Conservation (phyloP, 2,113 vertebrate species). For the Capra hircus region DNA sequence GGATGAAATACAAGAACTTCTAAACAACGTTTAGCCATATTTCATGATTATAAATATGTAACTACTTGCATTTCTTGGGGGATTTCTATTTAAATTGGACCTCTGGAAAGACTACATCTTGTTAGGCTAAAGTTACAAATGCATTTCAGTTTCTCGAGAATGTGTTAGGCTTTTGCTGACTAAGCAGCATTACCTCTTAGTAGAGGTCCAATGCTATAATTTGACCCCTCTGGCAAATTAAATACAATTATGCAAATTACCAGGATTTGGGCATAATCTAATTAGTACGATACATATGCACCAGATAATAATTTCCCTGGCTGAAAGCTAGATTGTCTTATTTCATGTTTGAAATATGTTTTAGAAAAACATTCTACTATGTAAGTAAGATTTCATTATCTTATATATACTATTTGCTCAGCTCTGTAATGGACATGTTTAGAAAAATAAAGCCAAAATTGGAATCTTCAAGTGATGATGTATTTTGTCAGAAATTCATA, state of each 20-base stretch:
- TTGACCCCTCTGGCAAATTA: conserved; percentile 78
- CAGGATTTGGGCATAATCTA: conserved; percentile 68
- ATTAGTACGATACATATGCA: conserved; percentile 69
- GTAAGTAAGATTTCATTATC: conserved; percentile 43
- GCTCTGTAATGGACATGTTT: neutral
- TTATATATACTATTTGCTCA: conserved; percentile 17
- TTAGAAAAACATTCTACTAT: conserved; percentile 32
- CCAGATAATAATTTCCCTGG: conserved; percentile 67
- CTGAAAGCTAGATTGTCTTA: conserved; percentile 53
- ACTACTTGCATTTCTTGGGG: neutral
- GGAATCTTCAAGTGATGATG: conserved; percentile 26
- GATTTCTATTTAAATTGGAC: neutral
- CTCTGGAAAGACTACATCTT: neutral
- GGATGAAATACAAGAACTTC: neutral
- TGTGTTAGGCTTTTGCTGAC: conserved; percentile 51
- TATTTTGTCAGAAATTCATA: neutral
- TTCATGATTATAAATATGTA: neutral
- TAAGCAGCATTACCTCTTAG: conserved; percentile 40
- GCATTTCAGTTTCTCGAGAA: conserved; percentile 62
- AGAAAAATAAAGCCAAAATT: conserved; percentile 38
- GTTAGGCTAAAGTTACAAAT: conserved; percentile 57
- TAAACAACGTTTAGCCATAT: neutral
- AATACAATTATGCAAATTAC: conserved; percentile 76
- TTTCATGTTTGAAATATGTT: conserved; percentile 49
- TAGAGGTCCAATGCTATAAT: conserved; percentile 51